These are phyloP conservation scores for Mnemiopsis leidyi DNA, from an alignment of 37 sponge, comb jelly and placozoan genomes.

Conservation along the genomic window DNA sequence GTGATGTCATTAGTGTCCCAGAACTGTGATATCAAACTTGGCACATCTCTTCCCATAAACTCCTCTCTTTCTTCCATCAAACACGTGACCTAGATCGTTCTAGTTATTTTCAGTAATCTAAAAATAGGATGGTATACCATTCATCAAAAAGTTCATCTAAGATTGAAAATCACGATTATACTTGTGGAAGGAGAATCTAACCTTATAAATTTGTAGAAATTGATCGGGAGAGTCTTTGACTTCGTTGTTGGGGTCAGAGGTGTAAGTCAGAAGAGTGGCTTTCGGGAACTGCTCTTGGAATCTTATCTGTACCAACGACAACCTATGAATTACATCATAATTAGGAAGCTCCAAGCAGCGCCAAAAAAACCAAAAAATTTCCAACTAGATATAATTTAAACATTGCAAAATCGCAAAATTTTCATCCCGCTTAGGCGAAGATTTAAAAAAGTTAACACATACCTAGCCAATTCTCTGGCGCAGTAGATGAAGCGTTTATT, in stretches of 20 bases:
- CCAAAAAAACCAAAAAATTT: too few species aligned
- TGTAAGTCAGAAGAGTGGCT: conserved; percentile 31
- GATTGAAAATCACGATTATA: too few species aligned
- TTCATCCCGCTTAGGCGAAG: too few species aligned
- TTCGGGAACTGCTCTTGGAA: conserved; percentile 64
- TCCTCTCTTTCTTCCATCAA: conserved; percentile 41
- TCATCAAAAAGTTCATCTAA: too few species aligned
- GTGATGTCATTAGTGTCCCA: conserved; percentile 50
- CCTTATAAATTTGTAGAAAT: conserved; percentile 32
- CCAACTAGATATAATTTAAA: too few species aligned
- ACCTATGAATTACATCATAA: background rate
- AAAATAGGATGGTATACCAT: too few species aligned
- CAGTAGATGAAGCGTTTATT: conserved; percentile 63
- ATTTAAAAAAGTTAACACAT: too few species aligned
- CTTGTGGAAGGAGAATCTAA: too few species aligned
- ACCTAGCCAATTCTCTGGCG: background rate
- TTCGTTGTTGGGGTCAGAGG: background rate
- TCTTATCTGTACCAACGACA: background rate
- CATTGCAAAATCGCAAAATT: too few species aligned
- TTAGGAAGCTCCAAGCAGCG: too few species aligned
- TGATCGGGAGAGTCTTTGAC: conserved; percentile 19
- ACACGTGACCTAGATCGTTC: conserved; percentile 35
- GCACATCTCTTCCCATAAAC: conserved; percentile 37
- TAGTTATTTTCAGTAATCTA: too few species aligned
- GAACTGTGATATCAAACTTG: background rate